phyloP scores from a whole-genome alignment of 2,113 vertebrate genomes.

The Marmota monax region DNA sequence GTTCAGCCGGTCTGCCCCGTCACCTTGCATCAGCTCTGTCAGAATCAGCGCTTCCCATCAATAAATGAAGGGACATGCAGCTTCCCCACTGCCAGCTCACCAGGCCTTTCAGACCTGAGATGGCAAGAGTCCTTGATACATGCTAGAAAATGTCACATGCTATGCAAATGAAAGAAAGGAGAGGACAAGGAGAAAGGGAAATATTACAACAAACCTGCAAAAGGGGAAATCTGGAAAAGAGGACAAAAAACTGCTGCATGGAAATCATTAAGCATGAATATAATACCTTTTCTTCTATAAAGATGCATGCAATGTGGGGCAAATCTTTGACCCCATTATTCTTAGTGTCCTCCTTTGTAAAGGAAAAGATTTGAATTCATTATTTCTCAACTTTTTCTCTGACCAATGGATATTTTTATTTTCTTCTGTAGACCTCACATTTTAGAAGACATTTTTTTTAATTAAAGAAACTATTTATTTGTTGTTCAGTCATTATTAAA shows the following conservation, averaged over 20 bases:
- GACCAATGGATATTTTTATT: not conserved
- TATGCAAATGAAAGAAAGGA: not conserved
- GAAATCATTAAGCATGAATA: not conserved
- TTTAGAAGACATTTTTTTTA: not conserved
- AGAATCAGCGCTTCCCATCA: slow-evolving; percentile 69
- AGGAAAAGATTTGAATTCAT: not conserved
- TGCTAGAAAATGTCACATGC: not conserved
- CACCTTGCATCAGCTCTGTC: slow-evolving; percentile 80
- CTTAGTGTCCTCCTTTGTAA: not conserved
- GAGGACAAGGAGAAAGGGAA: not conserved
- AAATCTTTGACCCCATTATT: not conserved
- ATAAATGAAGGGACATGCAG: not conserved
- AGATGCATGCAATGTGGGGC: fast-evolving
- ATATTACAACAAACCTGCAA: not conserved
- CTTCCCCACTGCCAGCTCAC: slow-evolving; percentile 51
- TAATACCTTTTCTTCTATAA: not conserved
- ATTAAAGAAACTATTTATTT: not conserved
- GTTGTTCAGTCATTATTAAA: slow-evolving; percentile 8
- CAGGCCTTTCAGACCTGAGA: not conserved
- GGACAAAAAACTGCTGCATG: not conserved
- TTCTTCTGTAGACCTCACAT: not conserved
- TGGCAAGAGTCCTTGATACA: slow-evolving; percentile 53
- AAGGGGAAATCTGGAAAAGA: not conserved
- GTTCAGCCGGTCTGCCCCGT: slow-evolving; percentile 79
- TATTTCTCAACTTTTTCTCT: not conserved